These are phyloP conservation scores for Drosophila simulans DNA, from an alignment of 1,140 invertebrate genomes.

Conservation along the genomic window DNA sequence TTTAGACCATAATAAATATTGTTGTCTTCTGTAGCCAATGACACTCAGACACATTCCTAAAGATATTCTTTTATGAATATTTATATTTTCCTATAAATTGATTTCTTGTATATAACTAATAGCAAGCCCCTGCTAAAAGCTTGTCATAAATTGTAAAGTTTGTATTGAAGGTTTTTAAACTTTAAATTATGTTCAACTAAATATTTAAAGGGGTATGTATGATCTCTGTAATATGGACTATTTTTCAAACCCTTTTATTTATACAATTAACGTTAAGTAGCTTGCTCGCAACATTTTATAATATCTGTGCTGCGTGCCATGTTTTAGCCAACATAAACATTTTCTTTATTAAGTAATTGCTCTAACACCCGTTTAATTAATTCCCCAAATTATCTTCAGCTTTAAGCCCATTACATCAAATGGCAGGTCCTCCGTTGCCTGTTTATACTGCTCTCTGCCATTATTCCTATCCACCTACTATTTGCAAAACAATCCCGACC, in stretches of 20 bases:
- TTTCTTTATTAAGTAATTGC: neutral
- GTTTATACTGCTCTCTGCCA: neutral
- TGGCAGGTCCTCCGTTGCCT: neutral
- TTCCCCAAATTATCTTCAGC: conserved; percentile 25
- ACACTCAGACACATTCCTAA: conserved; percentile 17
- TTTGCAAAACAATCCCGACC: conserved; percentile 41
- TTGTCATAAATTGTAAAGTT: neutral
- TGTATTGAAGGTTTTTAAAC: neutral
- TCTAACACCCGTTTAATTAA: conserved; percentile 15
- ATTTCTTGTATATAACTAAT: neutral
- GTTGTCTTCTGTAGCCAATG: conserved; percentile 10
- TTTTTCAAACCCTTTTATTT: too few species aligned
- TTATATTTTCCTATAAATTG: conserved; percentile 9
- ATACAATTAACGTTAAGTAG: too few species aligned
- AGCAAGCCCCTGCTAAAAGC: conserved; percentile 10
- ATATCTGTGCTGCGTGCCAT: neutral
- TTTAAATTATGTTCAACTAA: neutral
- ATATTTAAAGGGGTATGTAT: too few species aligned
- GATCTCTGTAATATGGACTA: too few species aligned
- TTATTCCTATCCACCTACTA: conserved; percentile 21
- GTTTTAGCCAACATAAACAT: too few species aligned
- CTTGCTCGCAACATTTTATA: too few species aligned
- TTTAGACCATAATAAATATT: conserved; percentile 41
- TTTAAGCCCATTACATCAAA: conserved; percentile 28
- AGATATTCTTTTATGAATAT: conserved; percentile 16